Evolutionary conservation across 2,888 invertebrate genomes (phyloP).

Genomic region (Amblyteles armatorius): DNA sequence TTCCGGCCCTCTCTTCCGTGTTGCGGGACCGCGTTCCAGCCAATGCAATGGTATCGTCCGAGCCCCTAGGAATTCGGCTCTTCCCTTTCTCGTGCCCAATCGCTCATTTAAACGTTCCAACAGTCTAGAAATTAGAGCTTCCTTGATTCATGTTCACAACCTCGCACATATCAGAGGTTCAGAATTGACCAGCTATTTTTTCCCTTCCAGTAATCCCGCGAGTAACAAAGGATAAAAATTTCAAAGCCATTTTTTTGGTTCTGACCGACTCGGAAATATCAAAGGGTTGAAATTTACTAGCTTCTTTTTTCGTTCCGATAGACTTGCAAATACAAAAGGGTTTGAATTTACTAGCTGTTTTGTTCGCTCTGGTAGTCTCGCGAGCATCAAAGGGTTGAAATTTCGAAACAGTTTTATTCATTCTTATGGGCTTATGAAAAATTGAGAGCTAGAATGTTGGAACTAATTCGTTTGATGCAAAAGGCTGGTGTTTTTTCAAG

Average conservation of each 20-base stretch:
- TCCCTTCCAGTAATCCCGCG: too few species aligned
- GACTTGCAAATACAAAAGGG: too few species aligned
- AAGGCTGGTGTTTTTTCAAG: too few species aligned
- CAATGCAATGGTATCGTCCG: slow-evolving; percentile 6
- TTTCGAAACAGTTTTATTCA: neutral
- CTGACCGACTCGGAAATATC: too few species aligned
- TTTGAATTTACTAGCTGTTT: too few species aligned
- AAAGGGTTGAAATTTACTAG: too few species aligned
- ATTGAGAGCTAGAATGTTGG: neutral
- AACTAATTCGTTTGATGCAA: neutral
- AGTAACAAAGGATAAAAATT: too few species aligned
- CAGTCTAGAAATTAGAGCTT: neutral
- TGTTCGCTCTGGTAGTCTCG: neutral
- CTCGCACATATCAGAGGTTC: too few species aligned
- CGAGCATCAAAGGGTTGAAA: neutral
- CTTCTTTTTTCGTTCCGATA: too few species aligned
- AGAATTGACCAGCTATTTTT: too few species aligned
- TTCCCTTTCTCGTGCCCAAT: neutral
- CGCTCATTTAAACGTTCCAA: neutral
- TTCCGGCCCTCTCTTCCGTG: slow-evolving; percentile 6
- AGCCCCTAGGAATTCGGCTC: neutral
- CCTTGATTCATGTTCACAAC: too few species aligned
- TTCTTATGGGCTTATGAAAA: neutral
- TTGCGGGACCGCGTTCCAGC: neutral
- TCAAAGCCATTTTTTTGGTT: too few species aligned